phyloP scores from a whole-genome alignment of 2,113 vertebrate species.

The Dendrocopos noguchii region DNA sequence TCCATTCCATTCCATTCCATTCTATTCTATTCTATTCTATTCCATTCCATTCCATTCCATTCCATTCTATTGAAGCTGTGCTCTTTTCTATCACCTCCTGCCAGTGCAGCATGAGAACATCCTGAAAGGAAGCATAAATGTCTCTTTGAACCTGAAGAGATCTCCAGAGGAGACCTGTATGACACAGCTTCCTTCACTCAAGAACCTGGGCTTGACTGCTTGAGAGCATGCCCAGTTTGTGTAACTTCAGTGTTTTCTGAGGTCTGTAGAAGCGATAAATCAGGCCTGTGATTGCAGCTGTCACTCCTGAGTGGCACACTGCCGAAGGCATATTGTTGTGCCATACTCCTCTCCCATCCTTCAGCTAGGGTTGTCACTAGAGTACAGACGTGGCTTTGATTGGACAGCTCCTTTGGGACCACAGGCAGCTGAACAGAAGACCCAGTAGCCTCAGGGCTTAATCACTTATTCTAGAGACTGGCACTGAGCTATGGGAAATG shows the following conservation, averaged over 20 bases:
- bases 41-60: no score
- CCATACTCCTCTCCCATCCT: not conserved
- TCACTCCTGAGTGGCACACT: not conserved
- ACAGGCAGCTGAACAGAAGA: not conserved
- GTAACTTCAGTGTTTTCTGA: not conserved
- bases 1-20: no score
- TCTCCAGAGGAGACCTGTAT: not conserved
- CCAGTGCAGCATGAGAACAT: not conserved
- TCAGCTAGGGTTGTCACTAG: not conserved
- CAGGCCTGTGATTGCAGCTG: not conserved
- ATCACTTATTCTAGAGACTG: constrained; percentile 20
- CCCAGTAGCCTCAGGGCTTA: not conserved
- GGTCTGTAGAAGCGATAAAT: not conserved
- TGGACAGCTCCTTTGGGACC: not conserved
- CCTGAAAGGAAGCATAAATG: not conserved
- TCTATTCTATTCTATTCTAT: not conserved
- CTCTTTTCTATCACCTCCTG: not conserved
- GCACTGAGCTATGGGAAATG: constrained; percentile 53
- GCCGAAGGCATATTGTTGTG: not conserved
- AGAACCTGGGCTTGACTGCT: not conserved
- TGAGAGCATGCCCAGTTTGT: not conserved
- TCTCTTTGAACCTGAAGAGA: not conserved
- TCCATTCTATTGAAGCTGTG: no score
- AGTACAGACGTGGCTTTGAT: not conserved
- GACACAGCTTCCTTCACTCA: not conserved